Evolutionary conservation across 2,888 invertebrate species (phyloP).

Genomic region (Papilio elwesi): DNA sequence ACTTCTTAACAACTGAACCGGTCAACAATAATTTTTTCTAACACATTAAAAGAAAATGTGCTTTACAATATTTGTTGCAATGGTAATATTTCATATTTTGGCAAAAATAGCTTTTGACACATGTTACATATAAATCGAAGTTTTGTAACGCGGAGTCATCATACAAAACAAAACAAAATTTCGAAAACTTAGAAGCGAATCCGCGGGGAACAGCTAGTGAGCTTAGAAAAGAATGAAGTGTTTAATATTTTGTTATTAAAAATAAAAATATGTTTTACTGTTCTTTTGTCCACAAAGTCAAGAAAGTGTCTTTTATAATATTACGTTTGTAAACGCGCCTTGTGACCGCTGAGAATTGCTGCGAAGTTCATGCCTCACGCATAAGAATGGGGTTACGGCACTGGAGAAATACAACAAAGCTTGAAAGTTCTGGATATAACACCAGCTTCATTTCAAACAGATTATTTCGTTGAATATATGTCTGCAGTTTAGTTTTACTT

Average conservation of each 20-base stretch:
- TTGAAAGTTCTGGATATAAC: slow-evolving; percentile 4
- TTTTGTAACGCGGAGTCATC: no score
- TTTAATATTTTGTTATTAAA: neutral
- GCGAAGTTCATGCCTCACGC: slow-evolving; percentile 1
- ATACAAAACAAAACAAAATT: no score
- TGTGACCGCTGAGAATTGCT: slow-evolving; percentile 9
- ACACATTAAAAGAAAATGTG: no score
- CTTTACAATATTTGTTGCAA: no score
- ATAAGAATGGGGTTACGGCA: slow-evolving; percentile 31
- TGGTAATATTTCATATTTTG: no score
- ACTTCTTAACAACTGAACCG: neutral
- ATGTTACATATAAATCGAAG: no score
- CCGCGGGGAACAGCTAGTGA: no score
- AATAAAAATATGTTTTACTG: neutral
- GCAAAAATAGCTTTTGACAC: no score
- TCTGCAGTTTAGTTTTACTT: neutral
- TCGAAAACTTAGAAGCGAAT: no score
- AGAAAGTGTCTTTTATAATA: slow-evolving; percentile 22
- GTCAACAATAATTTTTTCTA: neutral
- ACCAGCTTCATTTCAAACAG: neutral
- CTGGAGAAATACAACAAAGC: slow-evolving; percentile 25
- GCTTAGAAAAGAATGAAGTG: no score
- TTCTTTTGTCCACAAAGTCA: neutral
- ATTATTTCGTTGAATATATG: slow-evolving; percentile 4
- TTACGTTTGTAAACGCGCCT: slow-evolving; percentile 25